Base-by-base conservation (phyloP, 2,797 vertebrate species). In the Lophura swinhoii region DNA sequence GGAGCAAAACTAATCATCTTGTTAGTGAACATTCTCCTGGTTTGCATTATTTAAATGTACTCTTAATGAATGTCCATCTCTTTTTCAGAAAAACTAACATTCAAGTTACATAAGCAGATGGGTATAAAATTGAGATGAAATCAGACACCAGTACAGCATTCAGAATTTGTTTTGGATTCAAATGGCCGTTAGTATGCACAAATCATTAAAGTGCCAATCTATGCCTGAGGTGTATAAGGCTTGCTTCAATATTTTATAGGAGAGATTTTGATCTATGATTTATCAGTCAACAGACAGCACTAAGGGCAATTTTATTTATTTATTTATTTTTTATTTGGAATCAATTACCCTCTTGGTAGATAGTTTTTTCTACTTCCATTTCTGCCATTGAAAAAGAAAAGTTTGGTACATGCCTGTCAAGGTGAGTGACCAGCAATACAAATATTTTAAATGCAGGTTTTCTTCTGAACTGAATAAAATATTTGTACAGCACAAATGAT, bases 191-290 rank as follows among this genome's bases (percentile, higher is more conserved):
- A 94, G 84, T 92, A 95, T 93, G 96, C 90, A 76, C 69, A 96
- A 96, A 92, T 96, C 93, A 96, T 96, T 97, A 92, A 97, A 95
- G 94, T 84, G 37, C 20, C 88, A 84, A 74, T 85, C 73, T 91
- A 51, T 72, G 75, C 93, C 88, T 83, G 81, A 95, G 78, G 88
- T 96, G 51, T 94, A 31, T 70, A 90, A 95, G 74, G 21, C 71
- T 96, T 84, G 58, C 46, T 96, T 97, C 96, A 97, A 96, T 98
- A 97, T 97, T 98, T 97, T 94, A 97, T 97, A 91, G 83, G 81
- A 93, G 67, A 74, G 83, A 96, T 97, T 98, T 98, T 97, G 96
- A 98, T 97, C 95, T 97, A 97, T 97, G 97, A 97, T 97, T 97
- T 97, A 97, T 97, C 93, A 97, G 95, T 94, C 95, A 97, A 95